Evolutionary conservation across 2,888 invertebrate genomes (phyloP), one percentile per base, ranked within the genome.

Genomic region (Drosophila paranaensis): DNA sequence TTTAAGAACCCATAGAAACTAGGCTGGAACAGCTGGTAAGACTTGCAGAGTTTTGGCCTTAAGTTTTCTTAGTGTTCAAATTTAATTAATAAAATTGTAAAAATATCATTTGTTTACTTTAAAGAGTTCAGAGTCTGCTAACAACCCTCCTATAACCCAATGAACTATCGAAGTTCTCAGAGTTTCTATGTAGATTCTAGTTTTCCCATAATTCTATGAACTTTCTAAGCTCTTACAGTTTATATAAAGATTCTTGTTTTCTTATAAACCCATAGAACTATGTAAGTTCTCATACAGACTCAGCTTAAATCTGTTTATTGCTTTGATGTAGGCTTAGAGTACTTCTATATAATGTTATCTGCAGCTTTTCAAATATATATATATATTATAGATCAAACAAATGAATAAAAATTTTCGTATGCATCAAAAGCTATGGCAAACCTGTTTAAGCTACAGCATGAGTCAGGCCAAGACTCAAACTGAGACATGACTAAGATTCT

Each of bases 401-500:
- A 6, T 5, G 14, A 27, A n/a, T 46, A n/a, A n/a, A n/a, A 27
- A 30, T 27, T 2, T 46, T 27, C 5, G 2, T 10, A 27, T n/a
- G n/a, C 0, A 10, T 5, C 27, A 14, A 46, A 46, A 9, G 46
- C 14, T 30, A 5, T n/a, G n/a, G 48, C 5, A 48, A 48, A 48
- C 46, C 4, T 48, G 46, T 30, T 30, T 8, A 9, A 48, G 48
- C 11, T n/a, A 30, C n/a, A 16, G 30, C 6, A 30, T 48, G 48
- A 48, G n/a, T 48, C 30, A n/a, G 48, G n/a, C n/a, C 9, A 30
- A 46, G 46, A 27, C n/a, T 2, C 27, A 30, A n/a, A 30, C n/a
- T 48, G 10, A 11, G n/a, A 33, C 33, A 48, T 48, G 48, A 48
- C 48, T 48, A 48, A 48, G 14, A 46, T 3, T 27, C n/a, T n/a